Evolutionary conservation across 2,888 invertebrate genomes (phyloP).

Genomic region (Pterostichus madidus): DNA sequence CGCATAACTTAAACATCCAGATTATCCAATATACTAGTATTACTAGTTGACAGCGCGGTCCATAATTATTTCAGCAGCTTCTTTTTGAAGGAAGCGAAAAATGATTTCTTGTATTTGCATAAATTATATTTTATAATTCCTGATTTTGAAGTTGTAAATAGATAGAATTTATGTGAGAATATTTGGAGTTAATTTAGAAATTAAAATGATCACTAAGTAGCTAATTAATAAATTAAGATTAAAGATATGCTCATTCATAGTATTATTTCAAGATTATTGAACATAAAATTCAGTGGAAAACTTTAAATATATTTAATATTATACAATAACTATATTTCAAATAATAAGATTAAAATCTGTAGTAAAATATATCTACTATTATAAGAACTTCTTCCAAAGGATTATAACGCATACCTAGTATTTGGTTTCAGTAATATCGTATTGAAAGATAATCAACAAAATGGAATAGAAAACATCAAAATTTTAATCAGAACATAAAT

Average conservation of each 20-base stretch:
- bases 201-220: constrained; percentile 19
- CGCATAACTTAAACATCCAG: constrained; percentile 50
- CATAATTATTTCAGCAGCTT: constrained; percentile 61
- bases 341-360: too few species aligned
- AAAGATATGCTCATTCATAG: constrained; percentile 22
- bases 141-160: constrained; percentile 50
- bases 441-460: too few species aligned
- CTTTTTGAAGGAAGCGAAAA: constrained; percentile 40
- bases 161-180: constrained; percentile 62
- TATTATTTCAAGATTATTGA: constrained; percentile 31
- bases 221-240: constrained; percentile 53
- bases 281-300: constrained; percentile 29
- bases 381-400: too few species aligned
- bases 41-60: constrained; percentile 41
- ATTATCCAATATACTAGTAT: constrained; percentile 59
- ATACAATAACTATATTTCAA: background rate
- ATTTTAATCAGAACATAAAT: too few species aligned
- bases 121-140: constrained; percentile 50
- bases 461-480: too few species aligned
- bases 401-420: too few species aligned
- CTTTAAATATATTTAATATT: background rate
- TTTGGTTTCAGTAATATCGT: too few species aligned
- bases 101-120: constrained; percentile 51
- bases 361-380: too few species aligned
- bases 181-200: constrained; percentile 49